phyloP scores from a whole-genome alignment of 1,140 invertebrate species.

The Sycobia sp. region DNA sequence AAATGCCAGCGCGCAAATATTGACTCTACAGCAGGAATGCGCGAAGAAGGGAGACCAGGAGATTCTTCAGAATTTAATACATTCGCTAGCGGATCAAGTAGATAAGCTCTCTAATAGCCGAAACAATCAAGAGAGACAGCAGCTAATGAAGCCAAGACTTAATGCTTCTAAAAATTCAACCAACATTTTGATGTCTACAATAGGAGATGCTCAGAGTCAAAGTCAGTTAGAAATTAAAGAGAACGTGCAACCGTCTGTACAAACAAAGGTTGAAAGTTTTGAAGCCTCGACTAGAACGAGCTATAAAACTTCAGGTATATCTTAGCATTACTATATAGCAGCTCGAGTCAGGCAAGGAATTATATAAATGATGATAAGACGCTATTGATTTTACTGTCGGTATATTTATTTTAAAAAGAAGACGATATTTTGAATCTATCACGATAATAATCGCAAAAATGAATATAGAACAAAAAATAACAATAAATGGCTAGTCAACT shows the following conservation, averaged over 20 bases:
- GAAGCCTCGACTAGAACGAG: neutral
- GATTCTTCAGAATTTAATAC: conserved; percentile 19
- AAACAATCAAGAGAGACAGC: conserved; percentile 42
- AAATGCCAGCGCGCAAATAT: conserved; percentile 54
- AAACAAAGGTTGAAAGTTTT: conserved; percentile 1
- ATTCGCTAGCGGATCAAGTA: conserved; percentile 2
- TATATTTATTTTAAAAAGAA: too few species aligned
- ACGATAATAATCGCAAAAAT: too few species aligned
- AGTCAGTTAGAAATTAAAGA: too few species aligned
- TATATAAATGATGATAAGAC: too few species aligned
- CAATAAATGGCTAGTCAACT: too few species aligned
- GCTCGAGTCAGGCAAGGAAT: too few species aligned
- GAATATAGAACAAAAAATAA: too few species aligned
- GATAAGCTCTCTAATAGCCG: conserved; percentile 30
- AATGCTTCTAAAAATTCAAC: conserved; percentile 45
- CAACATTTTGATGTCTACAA: conserved; percentile 35
- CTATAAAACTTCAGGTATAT: conserved; percentile 6
- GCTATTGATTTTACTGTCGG: too few species aligned
- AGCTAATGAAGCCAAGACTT: conserved; percentile 47
- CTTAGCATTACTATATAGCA: too few species aligned
- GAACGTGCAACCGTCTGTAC: conserved; percentile 3
- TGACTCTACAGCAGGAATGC: conserved; percentile 53
- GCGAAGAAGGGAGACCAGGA: conserved; percentile 41
- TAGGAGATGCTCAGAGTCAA: conserved; percentile 26
- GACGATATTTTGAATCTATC: too few species aligned